Evolutionary conservation across 2,113 vertebrate species (phyloP), one percentile per base, ranked within the genome.

Genomic region (Azemiops feae): DNA sequence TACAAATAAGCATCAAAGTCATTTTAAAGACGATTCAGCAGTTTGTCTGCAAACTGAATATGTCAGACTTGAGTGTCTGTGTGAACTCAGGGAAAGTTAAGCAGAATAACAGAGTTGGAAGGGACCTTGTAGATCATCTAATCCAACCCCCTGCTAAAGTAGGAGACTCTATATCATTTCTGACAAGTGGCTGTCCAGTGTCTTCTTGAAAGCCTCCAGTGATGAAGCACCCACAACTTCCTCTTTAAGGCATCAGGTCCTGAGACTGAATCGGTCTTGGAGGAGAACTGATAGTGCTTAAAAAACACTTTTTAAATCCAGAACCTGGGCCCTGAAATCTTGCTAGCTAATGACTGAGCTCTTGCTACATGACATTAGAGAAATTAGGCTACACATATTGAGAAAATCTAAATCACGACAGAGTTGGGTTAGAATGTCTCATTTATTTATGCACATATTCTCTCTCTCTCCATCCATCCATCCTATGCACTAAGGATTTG

Each of bases 11-110:
- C 97, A 97, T 96, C 94, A 97, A 98, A 98, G 97, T 98, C 96
- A 96, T 97, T 98, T 98, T 97, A 97, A 97, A 97, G 97, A 97
- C 96, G 95, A 85, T 97, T 96, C 92, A 85, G 89, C 96, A 95
- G 95, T 96, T 97, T 94, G 95, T 95, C 96, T 96, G 93, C 91
- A 96, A 95, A 97, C 96, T 91, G 93, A 34, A 50, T 94, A 96
- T 95, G 95, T 53, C 43, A 92, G 93, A 86, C 91, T 96, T 96
- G 57, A 89, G 18, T 91, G 86, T 88, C 94, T 95, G 95, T 90
- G 95, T 91, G 81, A 95, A 95, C 95, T 91, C 94, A 91, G 95
- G 95, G 97, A 89, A 96, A 96, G 88, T 92, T 93, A 97, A 91
- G 89, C 69, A 86, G 87, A 34, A 27, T 64, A 64, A 64, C 27